Conservation (phyloP, 2,888 invertebrate genomes). For the Drosophila ezoana region DNA sequence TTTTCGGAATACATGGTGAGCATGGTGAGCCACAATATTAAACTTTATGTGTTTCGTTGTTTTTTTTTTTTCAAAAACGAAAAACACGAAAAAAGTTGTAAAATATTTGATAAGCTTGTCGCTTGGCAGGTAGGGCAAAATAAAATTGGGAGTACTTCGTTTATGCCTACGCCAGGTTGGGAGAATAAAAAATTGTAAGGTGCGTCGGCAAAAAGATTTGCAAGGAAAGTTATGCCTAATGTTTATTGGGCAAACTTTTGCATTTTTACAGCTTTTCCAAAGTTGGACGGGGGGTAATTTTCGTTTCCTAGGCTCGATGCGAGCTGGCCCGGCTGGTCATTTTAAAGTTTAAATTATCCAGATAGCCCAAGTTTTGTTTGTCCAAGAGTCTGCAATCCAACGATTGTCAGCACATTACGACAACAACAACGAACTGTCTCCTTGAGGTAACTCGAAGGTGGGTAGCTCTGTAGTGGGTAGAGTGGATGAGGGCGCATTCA, state of each 20-base stretch:
- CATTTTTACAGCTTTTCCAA: constrained; percentile 73
- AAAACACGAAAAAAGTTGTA: constrained; percentile 31
- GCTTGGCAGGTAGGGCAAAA: constrained; percentile 53
- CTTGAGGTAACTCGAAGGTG: not conserved
- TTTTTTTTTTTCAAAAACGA: constrained; percentile 37
- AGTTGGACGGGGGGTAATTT: constrained; percentile 49
- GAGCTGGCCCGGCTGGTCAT: constrained; percentile 52
- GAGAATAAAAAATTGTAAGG: constrained; percentile 51
- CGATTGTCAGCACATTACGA: constrained; percentile 75
- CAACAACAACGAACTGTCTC: constrained; percentile 5
- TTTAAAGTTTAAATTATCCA: constrained; percentile 76
- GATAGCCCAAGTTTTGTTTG: constrained; percentile 45
- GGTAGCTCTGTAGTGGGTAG: not conserved
- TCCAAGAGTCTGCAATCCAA: constrained; percentile 49
- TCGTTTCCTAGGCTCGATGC: constrained; percentile 49
- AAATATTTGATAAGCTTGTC: constrained; percentile 70
- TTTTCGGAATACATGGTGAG: constrained; percentile 32
- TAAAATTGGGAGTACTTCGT: constrained; percentile 36
- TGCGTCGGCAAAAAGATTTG: constrained; percentile 53
- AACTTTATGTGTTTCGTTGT: constrained; percentile 27
- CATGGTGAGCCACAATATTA: constrained; percentile 50
- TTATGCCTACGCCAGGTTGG: constrained; percentile 40
- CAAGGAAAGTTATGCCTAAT: constrained; percentile 71
- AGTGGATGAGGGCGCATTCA: constrained; percentile 14
- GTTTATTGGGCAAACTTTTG: constrained; percentile 77